Conservation (phyloP, 1,140 invertebrate genomes). For the Drosophila insularis region DNA sequence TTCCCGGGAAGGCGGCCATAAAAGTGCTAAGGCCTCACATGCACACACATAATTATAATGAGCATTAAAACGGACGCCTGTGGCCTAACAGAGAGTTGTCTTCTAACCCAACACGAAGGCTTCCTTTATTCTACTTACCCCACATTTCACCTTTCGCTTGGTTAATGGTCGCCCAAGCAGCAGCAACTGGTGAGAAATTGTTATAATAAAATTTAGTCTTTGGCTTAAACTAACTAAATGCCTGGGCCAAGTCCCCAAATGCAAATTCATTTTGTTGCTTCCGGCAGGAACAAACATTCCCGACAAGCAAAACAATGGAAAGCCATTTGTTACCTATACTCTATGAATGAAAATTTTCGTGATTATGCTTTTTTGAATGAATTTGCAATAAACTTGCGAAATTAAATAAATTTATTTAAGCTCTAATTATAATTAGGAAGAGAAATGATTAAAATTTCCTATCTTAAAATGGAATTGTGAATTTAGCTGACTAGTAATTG, state of each 20-base stretch:
- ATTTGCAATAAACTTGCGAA: not conserved
- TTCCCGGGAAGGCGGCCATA: constrained; percentile 59
- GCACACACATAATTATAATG: constrained; percentile 67
- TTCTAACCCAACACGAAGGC: constrained; percentile 18
- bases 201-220: constrained; percentile 37
- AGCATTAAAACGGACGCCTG: constrained; percentile 70
- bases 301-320: constrained; percentile 22
- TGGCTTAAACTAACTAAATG: constrained; percentile 36
- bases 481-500: too few relatives aligned
- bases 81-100: constrained; percentile 51
- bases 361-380: not conserved
- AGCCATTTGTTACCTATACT: constrained; percentile 22
- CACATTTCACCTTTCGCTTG: constrained; percentile 15
- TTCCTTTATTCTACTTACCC: not conserved
- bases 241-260: constrained; percentile 17
- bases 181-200: constrained; percentile 32
- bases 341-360: not conserved
- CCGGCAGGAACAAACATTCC: constrained; percentile 28
- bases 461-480: too few relatives aligned
- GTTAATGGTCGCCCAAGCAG: not conserved
- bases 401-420: too few relatives aligned
- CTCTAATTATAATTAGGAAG: too few relatives aligned
- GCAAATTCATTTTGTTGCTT: constrained; percentile 48
- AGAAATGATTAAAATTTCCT: too few relatives aligned
- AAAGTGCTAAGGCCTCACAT: constrained; percentile 50